Evolutionary conservation across 2,797 vertebrate genomes (phyloP).

Genomic region (Microctenopoma steveboyesi): DNA sequence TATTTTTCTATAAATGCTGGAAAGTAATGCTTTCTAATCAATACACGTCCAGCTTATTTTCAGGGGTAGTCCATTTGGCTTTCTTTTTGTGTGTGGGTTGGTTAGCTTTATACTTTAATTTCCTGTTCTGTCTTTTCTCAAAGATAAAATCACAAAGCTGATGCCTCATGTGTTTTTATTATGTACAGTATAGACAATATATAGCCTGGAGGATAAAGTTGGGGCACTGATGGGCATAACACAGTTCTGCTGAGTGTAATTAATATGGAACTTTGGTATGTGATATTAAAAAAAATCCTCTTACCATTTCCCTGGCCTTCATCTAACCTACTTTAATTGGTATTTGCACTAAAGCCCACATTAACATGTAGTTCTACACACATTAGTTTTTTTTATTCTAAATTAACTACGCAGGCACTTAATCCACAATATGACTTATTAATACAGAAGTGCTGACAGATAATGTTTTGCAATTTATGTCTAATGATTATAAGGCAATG

Average conservation of each 20-base stretch:
- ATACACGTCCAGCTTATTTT: neutral
- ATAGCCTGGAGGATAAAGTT: neutral
- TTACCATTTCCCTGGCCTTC: too few relatives aligned
- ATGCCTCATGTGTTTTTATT: neutral
- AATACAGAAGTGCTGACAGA: neutral
- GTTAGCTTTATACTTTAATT: slow-evolving; percentile 32
- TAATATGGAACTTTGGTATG: slow-evolving; percentile 4
- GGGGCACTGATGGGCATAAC: neutral
- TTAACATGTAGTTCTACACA: slow-evolving; percentile 18
- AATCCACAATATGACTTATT: slow-evolving; percentile 31
- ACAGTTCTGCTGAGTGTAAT: neutral
- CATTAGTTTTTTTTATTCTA: neutral
- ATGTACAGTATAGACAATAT: neutral
- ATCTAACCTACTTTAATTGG: too few relatives aligned
- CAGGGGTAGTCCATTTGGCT: slow-evolving; percentile 1
- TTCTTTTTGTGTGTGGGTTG: neutral
- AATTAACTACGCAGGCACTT: slow-evolving; percentile 4
- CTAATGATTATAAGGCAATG: neutral
- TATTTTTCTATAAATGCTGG: slow-evolving; percentile 1
- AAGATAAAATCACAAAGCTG: slow-evolving; percentile 16
- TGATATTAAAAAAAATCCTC: slow-evolving; percentile 3
- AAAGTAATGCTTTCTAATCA: neutral
- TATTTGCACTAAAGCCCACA: slow-evolving; percentile 48
- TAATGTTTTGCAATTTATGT: slow-evolving; percentile 1
- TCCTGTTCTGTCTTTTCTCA: slow-evolving; percentile 35